These are phyloP conservation scores for Lasioglossum villosulum DNA, from an alignment of 2,888 invertebrate genomes.

Conservation along the genomic window DNA sequence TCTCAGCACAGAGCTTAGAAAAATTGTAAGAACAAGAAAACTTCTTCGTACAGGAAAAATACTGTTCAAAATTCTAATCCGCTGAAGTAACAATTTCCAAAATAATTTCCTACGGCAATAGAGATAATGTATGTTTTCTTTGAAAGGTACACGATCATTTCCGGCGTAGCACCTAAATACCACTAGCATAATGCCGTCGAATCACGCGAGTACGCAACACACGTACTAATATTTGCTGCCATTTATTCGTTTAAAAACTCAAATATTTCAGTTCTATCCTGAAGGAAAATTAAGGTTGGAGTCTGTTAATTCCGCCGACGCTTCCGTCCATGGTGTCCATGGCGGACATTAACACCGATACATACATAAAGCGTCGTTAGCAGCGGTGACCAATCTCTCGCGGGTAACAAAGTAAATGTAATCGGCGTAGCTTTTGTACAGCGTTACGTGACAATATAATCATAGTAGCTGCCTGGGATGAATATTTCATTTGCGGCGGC, in stretches of 20 bases:
- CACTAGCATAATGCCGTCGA: neutral
- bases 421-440: constrained; percentile 64
- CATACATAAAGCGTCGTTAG: constrained; percentile 27
- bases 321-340: too few relatives aligned
- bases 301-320: neutral
- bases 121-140: neutral
- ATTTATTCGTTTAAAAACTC: neutral
- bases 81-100: neutral
- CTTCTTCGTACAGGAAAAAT: neutral
- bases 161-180: neutral
- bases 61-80: neutral
- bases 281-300: neutral
- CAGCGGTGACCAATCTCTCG: constrained; percentile 41
- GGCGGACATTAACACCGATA: constrained; percentile 1
- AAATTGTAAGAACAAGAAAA: neutral
- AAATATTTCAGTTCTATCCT: neutral
- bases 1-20: too few relatives aligned
- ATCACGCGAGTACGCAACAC: neutral
- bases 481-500: constrained; percentile 72
- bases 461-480: constrained; percentile 55
- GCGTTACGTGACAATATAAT: constrained; percentile 73
- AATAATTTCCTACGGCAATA: neutral
- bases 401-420: constrained; percentile 73
- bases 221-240: neutral
- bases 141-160: neutral